Percentiles rank a stretch among this genome's conserved stretches.
Conservation (phyloP, 2,888 invertebrate genomes). For the Epinotia demarniana region DNA sequence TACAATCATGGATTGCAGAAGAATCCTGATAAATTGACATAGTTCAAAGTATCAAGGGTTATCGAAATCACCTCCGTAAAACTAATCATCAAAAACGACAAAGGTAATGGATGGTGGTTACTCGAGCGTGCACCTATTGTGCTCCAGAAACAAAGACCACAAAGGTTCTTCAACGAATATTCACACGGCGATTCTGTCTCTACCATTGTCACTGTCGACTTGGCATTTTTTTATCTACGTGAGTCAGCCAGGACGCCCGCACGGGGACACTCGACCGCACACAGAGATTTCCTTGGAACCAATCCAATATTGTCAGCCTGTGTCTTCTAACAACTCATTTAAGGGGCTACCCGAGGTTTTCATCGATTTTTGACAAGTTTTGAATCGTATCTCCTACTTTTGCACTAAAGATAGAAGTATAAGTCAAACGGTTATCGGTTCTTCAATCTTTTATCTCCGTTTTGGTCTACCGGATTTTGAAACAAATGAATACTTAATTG, state of each 20-base stretch:
- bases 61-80: conserved; percentile 20
- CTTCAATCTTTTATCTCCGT: no score
- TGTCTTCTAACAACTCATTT: conserved; percentile 41
- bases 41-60: conserved; percentile 3
- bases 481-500: no score
- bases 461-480: no score
- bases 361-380: no score
- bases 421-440: no score
- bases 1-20: conserved; percentile 5
- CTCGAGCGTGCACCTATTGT: conserved; percentile 41
- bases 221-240: conserved; percentile 42
- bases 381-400: no score
- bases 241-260: conserved; percentile 43
- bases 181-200: conserved; percentile 42
- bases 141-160: conserved; percentile 40
- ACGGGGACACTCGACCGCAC: conserved; percentile 57
- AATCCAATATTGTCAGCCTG: conserved; percentile 59
- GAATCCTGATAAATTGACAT: not conserved
- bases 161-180: conserved; percentile 40
- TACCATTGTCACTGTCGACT: conserved; percentile 40
- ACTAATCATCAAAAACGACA: conserved; percentile 31
- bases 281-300: conserved; percentile 66
- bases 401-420: no score
- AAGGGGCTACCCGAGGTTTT: no score
- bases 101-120: conserved; percentile 34